A percentile compares a stretch with the other conserved stretches of the same genome.
Conservation (phyloP, 2,888 invertebrate genomes). For the Eurois occulta region DNA sequence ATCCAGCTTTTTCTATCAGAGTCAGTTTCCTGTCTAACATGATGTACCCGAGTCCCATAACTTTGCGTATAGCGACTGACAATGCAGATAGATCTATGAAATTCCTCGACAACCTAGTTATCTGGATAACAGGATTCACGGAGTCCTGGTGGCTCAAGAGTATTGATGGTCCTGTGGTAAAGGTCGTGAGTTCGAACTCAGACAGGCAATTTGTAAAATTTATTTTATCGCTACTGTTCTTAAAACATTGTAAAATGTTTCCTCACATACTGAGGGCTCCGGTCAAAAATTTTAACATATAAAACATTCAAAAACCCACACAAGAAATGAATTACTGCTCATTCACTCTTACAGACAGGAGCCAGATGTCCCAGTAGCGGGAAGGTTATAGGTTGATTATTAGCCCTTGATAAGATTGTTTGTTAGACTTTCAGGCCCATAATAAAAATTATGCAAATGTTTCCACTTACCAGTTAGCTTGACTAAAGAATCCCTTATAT, state of each 20-base stretch:
- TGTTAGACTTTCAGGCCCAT: too few species aligned
- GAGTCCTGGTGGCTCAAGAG: too few species aligned
- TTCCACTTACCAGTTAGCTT: constrained; percentile 11
- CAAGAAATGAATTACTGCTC: not conserved
- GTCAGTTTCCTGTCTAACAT: not conserved
- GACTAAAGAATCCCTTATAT: constrained; percentile 80
- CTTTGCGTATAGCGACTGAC: not conserved
- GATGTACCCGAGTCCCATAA: not conserved
- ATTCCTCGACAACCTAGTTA: not conserved
- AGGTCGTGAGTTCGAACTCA: not conserved
- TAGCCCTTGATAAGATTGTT: not conserved
- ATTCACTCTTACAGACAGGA: not conserved
- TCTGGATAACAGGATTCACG: not conserved
- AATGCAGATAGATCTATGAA: not conserved
- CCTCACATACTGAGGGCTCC: not conserved
- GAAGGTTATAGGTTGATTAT: not conserved
- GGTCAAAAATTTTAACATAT: too few species aligned
- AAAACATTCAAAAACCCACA: not conserved
- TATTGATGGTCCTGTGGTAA: too few species aligned
- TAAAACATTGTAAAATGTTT: not conserved
- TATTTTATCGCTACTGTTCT: not conserved
- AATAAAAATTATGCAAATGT: not conserved
- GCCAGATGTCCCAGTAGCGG: not conserved
- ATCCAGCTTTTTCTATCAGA: not conserved
- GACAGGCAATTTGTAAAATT: not conserved